These are phyloP conservation scores for Aethina tumida DNA, from an alignment of 1,140 invertebrate genomes.

Conservation along the genomic window DNA sequence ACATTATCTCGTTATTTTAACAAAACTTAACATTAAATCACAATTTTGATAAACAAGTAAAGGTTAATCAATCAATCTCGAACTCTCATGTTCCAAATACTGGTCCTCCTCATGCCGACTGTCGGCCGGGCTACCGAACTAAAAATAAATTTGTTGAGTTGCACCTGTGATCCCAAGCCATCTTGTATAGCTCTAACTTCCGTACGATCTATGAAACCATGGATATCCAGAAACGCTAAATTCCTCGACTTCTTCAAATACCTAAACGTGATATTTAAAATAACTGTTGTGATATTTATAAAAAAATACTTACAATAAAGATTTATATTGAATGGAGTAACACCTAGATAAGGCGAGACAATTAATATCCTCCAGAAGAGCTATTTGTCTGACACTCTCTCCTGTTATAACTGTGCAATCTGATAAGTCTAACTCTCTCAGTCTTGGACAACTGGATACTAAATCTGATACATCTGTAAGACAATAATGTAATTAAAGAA, in stretches of 20 bases:
- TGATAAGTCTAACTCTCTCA: constrained; percentile 78
- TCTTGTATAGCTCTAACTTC: constrained; percentile 29
- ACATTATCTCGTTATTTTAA: no score
- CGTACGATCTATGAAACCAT: constrained; percentile 29
- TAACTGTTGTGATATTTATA: not conserved
- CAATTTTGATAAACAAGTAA: no score
- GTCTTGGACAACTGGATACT: constrained; percentile 51
- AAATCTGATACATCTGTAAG: constrained; percentile 57
- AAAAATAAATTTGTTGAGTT: constrained; percentile 60
- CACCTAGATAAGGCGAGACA: constrained; percentile 76
- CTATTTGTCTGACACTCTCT: constrained; percentile 45
- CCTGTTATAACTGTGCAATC: constrained; percentile 67
- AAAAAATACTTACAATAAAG: constrained; percentile 44
- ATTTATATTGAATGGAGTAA: constrained; percentile 60
- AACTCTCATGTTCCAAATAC: constrained; percentile 79
- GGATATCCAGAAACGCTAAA: constrained; percentile 32
- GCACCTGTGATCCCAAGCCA: constrained; percentile 36
- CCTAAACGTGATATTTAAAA: constrained; percentile 15
- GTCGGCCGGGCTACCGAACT: constrained; percentile 81
- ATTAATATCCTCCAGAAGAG: constrained; percentile 59
- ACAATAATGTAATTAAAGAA: constrained; percentile 2
- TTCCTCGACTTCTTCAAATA: constrained; percentile 24
- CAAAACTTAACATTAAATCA: no score
- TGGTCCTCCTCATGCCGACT: constrained; percentile 71
- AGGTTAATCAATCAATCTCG: no score